Percentiles rank a stretch among this genome's conserved stretches.
Evolutionary conservation across 1,140 invertebrate genomes (phyloP).

Genomic region (Drosophila guanche): DNA sequence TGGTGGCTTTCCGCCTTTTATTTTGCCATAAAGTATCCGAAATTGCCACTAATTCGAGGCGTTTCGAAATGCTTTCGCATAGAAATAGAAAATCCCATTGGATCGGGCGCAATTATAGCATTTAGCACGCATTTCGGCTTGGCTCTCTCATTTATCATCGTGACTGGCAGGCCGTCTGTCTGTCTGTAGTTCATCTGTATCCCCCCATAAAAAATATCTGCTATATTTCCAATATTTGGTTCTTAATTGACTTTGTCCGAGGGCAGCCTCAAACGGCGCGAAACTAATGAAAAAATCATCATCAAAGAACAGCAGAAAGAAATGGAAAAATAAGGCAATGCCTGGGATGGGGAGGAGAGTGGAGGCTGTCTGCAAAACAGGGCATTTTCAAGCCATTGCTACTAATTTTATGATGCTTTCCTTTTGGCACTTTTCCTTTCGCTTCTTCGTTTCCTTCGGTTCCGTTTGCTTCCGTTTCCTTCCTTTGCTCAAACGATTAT

Average conservation of each 20-base stretch:
- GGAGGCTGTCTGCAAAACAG: constrained; percentile 32
- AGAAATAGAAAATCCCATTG: constrained; percentile 43
- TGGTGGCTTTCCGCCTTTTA: background rate
- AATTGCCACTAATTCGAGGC: constrained; percentile 59
- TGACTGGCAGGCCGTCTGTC: constrained; percentile 32
- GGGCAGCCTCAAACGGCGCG: constrained; percentile 62
- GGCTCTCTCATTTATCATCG: constrained; percentile 53
- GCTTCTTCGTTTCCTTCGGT: background rate
- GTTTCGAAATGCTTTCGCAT: constrained; percentile 57
- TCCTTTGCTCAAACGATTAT: constrained; percentile 70
- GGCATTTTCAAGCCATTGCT: constrained; percentile 74
- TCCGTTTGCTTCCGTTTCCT: constrained; percentile 44
- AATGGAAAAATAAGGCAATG: constrained; percentile 23
- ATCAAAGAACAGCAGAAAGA: constrained; percentile 42
- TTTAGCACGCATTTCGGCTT: constrained; percentile 72
- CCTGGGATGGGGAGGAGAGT: constrained; percentile 4
- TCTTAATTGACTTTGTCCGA: constrained; percentile 48
- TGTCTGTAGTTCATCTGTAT: background rate
- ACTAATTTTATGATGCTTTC: constrained; percentile 73
- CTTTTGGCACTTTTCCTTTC: constrained; percentile 55
- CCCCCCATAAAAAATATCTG: background rate
- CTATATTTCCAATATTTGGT: constrained; percentile 44
- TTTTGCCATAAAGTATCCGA: constrained; percentile 29
- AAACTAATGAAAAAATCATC: constrained; percentile 75
- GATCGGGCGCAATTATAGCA: constrained; percentile 73